Evolutionary conservation across 2,113 vertebrate genomes (phyloP).

Genomic region (Malurus melanocephalus): DNA sequence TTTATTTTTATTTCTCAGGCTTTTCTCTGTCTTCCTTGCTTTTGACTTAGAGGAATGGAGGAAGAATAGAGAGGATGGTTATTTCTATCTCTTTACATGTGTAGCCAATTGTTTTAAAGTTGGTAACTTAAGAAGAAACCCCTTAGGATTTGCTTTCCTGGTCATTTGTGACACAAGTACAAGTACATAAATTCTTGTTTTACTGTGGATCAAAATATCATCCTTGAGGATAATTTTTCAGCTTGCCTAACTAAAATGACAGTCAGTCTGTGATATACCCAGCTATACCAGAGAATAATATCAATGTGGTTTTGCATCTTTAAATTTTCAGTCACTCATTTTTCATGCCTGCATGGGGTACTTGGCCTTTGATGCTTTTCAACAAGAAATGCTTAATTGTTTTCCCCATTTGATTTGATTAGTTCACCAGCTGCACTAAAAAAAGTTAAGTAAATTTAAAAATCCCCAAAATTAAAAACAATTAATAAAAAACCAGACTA

Average conservation of each 20-base stretch:
- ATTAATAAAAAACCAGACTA: neutral
- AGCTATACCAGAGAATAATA: neutral
- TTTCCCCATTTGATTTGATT: neutral
- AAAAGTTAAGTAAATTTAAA: neutral
- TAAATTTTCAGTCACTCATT: neutral
- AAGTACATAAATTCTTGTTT: neutral
- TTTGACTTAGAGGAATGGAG: neutral
- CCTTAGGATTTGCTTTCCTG: neutral
- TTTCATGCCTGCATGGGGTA: neutral
- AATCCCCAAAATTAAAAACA: neutral
- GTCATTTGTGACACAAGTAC: neutral
- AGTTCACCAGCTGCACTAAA: neutral
- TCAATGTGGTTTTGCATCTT: neutral
- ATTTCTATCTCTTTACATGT: neutral
- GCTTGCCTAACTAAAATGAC: neutral
- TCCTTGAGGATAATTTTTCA: neutral
- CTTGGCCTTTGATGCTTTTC: neutral
- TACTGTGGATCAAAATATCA: neutral
- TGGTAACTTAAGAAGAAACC: accelerated
- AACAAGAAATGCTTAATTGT: neutral
- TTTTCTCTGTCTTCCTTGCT: neutral
- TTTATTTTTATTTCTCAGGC: neutral
- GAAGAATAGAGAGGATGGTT: neutral
- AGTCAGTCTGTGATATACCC: neutral
- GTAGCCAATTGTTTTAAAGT: neutral